phyloP scores from a whole-genome alignment of 1,140 invertebrate genomes.

The Apis cerana region DNA sequence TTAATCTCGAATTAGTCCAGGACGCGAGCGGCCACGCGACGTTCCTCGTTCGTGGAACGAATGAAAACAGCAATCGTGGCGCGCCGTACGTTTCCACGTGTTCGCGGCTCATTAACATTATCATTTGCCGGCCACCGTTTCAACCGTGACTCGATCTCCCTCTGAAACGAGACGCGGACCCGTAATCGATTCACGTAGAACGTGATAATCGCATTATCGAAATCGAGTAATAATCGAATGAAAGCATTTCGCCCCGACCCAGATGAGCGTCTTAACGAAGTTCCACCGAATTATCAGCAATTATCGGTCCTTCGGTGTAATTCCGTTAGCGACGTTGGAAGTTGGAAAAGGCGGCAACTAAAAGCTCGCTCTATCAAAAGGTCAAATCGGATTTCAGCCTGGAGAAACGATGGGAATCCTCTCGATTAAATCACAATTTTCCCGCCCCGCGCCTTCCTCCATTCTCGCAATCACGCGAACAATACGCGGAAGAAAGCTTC shows the following conservation, averaged over 20 bases:
- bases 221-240: slow-evolving; percentile 80
- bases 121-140: neutral
- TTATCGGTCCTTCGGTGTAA: slow-evolving; percentile 80
- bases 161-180: slow-evolving; percentile 43
- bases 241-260: slow-evolving; percentile 77
- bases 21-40: neutral
- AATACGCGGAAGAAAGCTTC: neutral
- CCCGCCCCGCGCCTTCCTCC: neutral
- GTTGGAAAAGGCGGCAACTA: slow-evolving; percentile 78
- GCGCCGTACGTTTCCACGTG: neutral
- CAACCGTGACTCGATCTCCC: slow-evolving; percentile 25
- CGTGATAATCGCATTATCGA: slow-evolving; percentile 75
- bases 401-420: slow-evolving; percentile 12
- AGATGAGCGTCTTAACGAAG: slow-evolving; percentile 81
- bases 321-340: slow-evolving; percentile 76
- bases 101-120: neutral
- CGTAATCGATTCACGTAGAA: slow-evolving; percentile 61
- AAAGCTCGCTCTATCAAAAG: slow-evolving; percentile 74
- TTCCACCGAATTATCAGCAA: slow-evolving; percentile 81
- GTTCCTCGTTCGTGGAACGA: neutral
- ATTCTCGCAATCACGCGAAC: neutral
- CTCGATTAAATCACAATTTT: slow-evolving; percentile 44
- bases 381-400: slow-evolving; percentile 61
- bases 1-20: neutral
- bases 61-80: neutral